Conservation (phyloP, 2,113 vertebrate genomes). For the Toxostoma redivivum region DNA sequence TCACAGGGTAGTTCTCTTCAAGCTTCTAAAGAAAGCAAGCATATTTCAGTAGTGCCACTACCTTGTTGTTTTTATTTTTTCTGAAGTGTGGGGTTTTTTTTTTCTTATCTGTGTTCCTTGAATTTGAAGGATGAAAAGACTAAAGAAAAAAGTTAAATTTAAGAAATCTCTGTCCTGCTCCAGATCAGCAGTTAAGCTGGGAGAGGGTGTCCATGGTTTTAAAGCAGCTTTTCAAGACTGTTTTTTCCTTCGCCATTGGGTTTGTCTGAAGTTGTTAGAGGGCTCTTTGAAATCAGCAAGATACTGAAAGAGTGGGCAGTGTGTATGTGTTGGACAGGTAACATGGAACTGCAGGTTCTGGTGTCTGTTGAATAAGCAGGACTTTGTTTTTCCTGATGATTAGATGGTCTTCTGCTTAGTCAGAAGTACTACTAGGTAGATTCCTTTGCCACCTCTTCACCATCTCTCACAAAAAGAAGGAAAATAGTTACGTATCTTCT, state of each 20-base stretch:
- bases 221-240: not conserved
- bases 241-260: not conserved
- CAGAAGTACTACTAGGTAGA: not conserved
- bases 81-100: not conserved
- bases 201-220: not conserved
- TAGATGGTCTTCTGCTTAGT: not conserved
- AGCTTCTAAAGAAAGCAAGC: not conserved
- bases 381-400: not conserved
- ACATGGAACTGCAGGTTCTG: not conserved
- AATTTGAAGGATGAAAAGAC: not conserved
- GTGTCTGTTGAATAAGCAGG: not conserved
- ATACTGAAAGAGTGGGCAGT: not conserved
- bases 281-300: not conserved
- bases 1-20: not conserved
- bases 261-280: not conserved
- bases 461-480: not conserved
- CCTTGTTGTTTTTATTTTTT: not conserved
- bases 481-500: not conserved
- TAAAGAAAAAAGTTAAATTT: not conserved
- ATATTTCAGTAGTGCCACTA: not conserved
- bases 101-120: not conserved
- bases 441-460: not conserved
- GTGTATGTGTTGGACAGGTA: not conserved
- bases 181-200: not conserved
- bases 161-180: not conserved